Evolutionary conservation across 2,113 vertebrate genomes (phyloP).

Genomic region (Hyaena hyaena): DNA sequence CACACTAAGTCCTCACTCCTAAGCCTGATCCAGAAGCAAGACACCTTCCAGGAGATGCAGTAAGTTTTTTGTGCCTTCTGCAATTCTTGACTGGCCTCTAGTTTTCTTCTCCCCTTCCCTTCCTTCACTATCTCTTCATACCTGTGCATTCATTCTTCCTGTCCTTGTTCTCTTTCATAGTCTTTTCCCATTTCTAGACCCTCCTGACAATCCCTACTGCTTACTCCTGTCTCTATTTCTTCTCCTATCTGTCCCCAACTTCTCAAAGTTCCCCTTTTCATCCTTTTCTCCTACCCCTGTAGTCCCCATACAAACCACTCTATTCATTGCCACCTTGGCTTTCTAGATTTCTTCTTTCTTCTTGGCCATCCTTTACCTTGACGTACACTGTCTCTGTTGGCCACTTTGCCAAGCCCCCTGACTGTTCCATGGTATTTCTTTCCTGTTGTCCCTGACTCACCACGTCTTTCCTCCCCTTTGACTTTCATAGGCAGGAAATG

Average conservation of each 20-base stretch:
- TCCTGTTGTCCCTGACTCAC: neutral
- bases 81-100: neutral
- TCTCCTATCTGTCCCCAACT: neutral
- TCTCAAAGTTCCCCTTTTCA: neutral
- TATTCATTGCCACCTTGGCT: neutral
- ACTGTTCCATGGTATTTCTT: neutral
- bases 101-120: neutral
- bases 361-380: neutral
- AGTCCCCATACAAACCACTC: neutral
- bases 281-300: neutral
- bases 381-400: neutral
- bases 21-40: conserved; percentile 58
- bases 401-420: neutral
- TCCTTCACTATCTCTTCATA: neutral
- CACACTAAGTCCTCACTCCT: conserved; percentile 66
- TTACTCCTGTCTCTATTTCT: neutral
- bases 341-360: neutral
- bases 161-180: neutral
- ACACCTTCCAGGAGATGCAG: conserved; percentile 66
- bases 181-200: neutral
- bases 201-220: neutral
- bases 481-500: conserved; percentile 71
- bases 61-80: conserved; percentile 60
- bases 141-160: neutral
- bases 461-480: conserved; percentile 25